Evolutionary conservation across 2,113 vertebrate genomes (phyloP), one percentile per base, ranked within the genome.

Genomic region (Pyrgilauda ruficollis): DNA sequence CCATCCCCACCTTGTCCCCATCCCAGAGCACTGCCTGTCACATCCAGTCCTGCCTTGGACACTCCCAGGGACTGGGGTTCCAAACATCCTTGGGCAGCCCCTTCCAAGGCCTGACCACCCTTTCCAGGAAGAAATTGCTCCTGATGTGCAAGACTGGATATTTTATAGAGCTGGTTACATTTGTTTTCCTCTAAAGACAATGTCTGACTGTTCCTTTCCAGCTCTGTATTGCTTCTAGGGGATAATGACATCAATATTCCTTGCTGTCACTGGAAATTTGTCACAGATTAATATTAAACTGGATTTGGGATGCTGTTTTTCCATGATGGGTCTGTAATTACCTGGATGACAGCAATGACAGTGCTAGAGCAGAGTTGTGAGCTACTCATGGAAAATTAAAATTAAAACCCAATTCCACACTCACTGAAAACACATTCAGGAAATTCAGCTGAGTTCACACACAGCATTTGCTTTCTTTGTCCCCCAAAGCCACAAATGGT

Each of bases 211-310:
- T 59, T 80, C n/a, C 28, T 55, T 59, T 73, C 14, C 61, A 55
- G 23, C 7, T 11, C 50, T 41, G 28, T 43, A 22, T 58, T 86
- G 63, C 44, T 83, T 31, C 41, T 49, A 85, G 41, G 46, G 17
- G 17, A 66, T 74, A 77, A 91, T 86, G 53, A 66, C 73, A 86
- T 62, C 68, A 37, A 31, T 70, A 90, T 86, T 84, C 31, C n/a
- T 27, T 17, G 39, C 50, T 81, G 50, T 46, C 89, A 66, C 64
- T 62, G 43, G 13, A 61, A 80, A 84, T 91, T 50, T 89, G 63
- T 86, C 87, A 96, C 28, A 92, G 80, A 92, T 90, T 93, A 77
- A 84, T 74, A 74, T 58, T 84, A 89, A 90, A 95, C 63, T 58
- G 73, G 72, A 94, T 84, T 89, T 73, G 63, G 83, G 84, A 84